phyloP scores from a whole-genome alignment of 2,888 invertebrate genomes.

The Spisula solida region DNA sequence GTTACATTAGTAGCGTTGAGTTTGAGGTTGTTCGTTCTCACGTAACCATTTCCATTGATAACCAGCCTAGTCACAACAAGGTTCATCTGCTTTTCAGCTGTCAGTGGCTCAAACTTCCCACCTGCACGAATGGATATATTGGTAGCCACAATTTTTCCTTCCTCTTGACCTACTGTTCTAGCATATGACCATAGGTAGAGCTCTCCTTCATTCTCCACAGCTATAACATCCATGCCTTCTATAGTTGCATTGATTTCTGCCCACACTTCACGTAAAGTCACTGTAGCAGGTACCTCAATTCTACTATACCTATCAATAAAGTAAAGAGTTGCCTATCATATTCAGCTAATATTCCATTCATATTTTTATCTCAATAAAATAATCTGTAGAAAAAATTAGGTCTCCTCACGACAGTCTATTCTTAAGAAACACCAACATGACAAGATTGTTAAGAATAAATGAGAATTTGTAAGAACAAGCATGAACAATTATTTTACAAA shows the following conservation, averaged over 20 bases:
- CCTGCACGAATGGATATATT: constrained; percentile 80
- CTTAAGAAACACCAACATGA: too few relatives aligned
- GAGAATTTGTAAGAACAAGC: too few relatives aligned
- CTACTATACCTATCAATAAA: constrained; percentile 69
- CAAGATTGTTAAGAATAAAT: too few relatives aligned
- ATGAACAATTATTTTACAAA: too few relatives aligned
- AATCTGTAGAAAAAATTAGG: too few relatives aligned
- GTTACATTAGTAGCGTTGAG: constrained; percentile 77
- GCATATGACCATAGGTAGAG: constrained; percentile 80
- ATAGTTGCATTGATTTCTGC: constrained; percentile 80
- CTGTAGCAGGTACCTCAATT: constrained; percentile 72
- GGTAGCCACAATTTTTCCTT: constrained; percentile 70
- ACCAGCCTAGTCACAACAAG: constrained; percentile 66
- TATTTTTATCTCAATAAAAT: too few relatives aligned
- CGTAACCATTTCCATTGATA: constrained; percentile 79
- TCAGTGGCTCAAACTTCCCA: constrained; percentile 77
- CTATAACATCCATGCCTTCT: constrained; percentile 73
- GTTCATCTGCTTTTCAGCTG: constrained; percentile 70
- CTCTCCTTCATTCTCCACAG: constrained; percentile 77
- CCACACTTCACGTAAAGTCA: constrained; percentile 79
- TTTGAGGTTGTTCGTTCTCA: constrained; percentile 76
- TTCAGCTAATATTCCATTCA: background rate
- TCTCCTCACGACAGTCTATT: too few relatives aligned
- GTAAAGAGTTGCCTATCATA: background rate
- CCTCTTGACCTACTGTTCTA: constrained; percentile 67